Conservation (phyloP, 2,888 invertebrate genomes). For the Metacarcinus magister region DNA sequence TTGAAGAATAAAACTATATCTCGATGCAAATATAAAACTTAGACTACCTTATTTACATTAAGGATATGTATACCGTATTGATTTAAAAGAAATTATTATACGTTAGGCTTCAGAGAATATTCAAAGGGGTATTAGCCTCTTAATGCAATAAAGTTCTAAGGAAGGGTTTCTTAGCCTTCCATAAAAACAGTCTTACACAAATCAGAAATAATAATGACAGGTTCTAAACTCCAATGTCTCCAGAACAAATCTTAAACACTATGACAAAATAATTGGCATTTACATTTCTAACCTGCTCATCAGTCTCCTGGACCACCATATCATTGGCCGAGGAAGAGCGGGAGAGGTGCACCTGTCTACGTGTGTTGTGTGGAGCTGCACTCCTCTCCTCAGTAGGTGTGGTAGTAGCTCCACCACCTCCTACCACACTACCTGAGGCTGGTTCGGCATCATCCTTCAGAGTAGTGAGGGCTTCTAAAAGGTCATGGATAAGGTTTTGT, state of each 20-base stretch:
- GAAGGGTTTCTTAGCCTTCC: too few relatives aligned
- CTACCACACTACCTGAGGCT: slow-evolving; percentile 74
- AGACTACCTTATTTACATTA: too few relatives aligned
- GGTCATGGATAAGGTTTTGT: slow-evolving; percentile 88
- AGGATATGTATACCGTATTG: too few relatives aligned
- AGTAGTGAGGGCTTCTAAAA: slow-evolving; percentile 89
- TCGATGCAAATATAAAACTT: too few relatives aligned
- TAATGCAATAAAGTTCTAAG: too few relatives aligned
- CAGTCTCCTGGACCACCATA: slow-evolving; percentile 82
- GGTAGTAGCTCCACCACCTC: slow-evolving; percentile 62
- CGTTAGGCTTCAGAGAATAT: too few relatives aligned
- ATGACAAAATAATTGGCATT: slow-evolving; percentile 1
- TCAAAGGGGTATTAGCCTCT: too few relatives aligned
- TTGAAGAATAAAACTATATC: too few relatives aligned
- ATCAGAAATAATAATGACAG: neutral
- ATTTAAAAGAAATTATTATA: too few relatives aligned
- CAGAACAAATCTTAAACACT: neutral
- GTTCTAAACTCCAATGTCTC: neutral
- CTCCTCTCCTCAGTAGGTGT: slow-evolving; percentile 80
- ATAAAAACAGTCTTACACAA: too few relatives aligned
- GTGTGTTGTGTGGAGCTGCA: slow-evolving; percentile 20
- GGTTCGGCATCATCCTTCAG: slow-evolving; percentile 84
- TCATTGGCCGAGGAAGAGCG: slow-evolving; percentile 82
- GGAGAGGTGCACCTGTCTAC: slow-evolving; percentile 76
- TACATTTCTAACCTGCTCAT: slow-evolving; percentile 79